A percentile compares a stretch with the other conserved stretches of the same genome.
Conservation (phyloP, 2,113 vertebrate genomes). For the Trichechus manatus region DNA sequence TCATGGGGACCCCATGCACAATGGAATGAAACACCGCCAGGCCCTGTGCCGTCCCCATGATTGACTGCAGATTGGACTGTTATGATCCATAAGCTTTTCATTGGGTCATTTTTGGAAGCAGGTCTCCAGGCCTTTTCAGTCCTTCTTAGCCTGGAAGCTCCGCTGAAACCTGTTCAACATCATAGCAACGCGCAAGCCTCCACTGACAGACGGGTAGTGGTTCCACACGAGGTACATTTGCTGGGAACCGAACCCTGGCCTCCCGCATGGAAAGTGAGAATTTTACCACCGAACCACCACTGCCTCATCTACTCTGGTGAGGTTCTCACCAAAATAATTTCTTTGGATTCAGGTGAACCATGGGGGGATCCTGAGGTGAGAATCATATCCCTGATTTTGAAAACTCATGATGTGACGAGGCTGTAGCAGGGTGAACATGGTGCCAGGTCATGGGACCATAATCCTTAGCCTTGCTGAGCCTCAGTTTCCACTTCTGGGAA, state of each 20-base stretch:
- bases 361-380: background rate
- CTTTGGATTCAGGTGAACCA: background rate
- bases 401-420: rapidly evolving
- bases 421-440: rapidly evolving
- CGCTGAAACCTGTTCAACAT: background rate
- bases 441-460: rapidly evolving
- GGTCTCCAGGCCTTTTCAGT: background rate
- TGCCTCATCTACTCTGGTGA: background rate
- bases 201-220: background rate
- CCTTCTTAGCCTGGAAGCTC: background rate
- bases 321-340: too few species aligned
- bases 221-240: too few species aligned
- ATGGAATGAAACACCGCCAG: background rate
- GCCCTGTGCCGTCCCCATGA: background rate
- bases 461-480: background rate
- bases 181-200: background rate
- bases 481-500: background rate
- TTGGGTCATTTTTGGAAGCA: background rate
- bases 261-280: background rate
- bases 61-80: background rate
- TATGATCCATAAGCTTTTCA: background rate
- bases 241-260: background rate
- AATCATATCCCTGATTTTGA: background rate
- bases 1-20: background rate
- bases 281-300: background rate